These are phyloP conservation scores for Salmo trutta DNA, from an alignment of 2,797 vertebrate species.

Conservation along the genomic window DNA sequence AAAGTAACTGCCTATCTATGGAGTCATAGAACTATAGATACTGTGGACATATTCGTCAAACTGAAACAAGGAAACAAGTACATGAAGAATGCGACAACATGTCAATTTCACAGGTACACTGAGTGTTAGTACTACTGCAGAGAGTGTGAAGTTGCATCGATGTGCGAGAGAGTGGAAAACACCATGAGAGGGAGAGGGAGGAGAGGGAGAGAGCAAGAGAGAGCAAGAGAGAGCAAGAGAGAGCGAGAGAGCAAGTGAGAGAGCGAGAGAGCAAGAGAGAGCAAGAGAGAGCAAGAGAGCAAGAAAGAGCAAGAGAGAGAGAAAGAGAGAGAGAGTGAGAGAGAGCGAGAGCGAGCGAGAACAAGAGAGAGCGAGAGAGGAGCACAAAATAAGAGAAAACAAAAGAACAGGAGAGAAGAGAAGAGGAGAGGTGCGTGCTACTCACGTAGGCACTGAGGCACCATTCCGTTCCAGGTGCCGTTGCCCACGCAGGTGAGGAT, in stretches of 20 bases:
- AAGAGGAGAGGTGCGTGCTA: conserved; percentile 39
- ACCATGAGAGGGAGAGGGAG: neutral
- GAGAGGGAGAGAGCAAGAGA: neutral
- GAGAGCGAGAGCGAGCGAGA: neutral
- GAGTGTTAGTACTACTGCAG: neutral
- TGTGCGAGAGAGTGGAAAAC: neutral
- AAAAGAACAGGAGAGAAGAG: neutral
- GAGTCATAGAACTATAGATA: too few relatives aligned
- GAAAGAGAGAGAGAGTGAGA: neutral
- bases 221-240: neutral
- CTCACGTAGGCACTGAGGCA: conserved; percentile 89
- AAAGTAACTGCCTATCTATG: too few relatives aligned
- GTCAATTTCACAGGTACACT: neutral
- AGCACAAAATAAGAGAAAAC: neutral
- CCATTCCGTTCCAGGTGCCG: conserved; percentile 87
- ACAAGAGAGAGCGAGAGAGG: neutral
- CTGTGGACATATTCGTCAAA: too few relatives aligned
- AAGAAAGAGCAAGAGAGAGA: neutral
- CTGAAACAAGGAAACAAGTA: too few relatives aligned
- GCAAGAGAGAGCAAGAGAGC: neutral
- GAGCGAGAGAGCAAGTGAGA: neutral
- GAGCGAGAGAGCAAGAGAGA: neutral
- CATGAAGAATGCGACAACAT: neutral
- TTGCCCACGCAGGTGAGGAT: conserved; percentile 87
- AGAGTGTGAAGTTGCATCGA: neutral